Conservation (phyloP, 2,797 vertebrate species). For the Danionella dracula region DNA sequence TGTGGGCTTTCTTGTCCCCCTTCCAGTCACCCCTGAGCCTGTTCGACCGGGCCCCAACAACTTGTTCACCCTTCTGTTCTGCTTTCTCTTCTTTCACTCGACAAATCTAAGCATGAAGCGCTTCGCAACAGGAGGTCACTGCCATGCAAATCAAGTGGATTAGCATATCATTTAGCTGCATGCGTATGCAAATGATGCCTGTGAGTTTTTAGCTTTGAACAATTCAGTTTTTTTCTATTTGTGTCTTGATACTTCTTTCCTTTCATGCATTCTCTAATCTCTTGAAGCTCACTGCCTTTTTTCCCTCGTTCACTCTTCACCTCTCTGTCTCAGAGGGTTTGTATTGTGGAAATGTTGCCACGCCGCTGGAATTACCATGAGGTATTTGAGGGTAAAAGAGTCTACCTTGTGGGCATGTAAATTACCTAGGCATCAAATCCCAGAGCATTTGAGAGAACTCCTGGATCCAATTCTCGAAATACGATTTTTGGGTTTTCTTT, state of each 20-base stretch:
- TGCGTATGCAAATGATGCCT: constrained; percentile 74
- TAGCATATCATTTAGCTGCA: constrained; percentile 71
- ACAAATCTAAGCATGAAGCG: constrained; percentile 39
- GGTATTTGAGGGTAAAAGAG: background rate
- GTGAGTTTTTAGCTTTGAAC: constrained; percentile 42
- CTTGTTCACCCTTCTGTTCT: constrained; percentile 45
- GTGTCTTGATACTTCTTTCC: constrained; percentile 14
- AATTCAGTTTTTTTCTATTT: constrained; percentile 5
- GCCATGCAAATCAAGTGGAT: constrained; percentile 73
- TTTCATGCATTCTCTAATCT: constrained; percentile 12
- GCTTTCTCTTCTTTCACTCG: constrained; percentile 35
- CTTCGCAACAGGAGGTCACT: constrained; percentile 47
- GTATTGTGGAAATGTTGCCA: constrained; percentile 6
- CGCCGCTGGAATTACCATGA: background rate
- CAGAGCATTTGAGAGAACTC: background rate
- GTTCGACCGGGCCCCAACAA: constrained; percentile 45
- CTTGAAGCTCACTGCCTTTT: background rate
- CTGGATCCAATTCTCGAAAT: background rate
- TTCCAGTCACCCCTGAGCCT: constrained; percentile 19
- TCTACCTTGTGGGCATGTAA: constrained; percentile 1
- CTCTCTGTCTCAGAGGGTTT: background rate
- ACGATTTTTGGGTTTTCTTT: background rate
- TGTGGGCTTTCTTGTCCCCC: constrained; percentile 34
- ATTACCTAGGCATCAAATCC: background rate
- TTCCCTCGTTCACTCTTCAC: background rate